These are phyloP conservation scores for Rhodophaea formosa DNA, from an alignment of 2,888 invertebrate species.

Conservation along the genomic window DNA sequence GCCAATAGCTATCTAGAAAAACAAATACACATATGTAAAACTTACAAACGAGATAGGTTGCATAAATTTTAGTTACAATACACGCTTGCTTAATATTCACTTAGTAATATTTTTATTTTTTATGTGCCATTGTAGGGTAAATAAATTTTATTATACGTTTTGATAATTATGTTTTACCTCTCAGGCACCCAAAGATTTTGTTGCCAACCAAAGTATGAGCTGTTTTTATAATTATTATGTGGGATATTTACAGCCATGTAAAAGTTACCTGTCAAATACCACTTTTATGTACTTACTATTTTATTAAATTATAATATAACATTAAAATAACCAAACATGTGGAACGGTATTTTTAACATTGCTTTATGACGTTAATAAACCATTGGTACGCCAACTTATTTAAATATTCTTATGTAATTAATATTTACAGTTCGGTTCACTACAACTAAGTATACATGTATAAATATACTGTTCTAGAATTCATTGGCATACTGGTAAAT, in stretches of 20 bases:
- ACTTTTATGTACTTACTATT: neutral
- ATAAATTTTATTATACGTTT: neutral
- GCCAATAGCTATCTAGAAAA: no score
- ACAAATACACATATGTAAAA: no score
- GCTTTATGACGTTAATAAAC: no score
- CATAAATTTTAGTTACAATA: no score
- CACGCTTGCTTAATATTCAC: no score
- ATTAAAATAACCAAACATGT: neutral
- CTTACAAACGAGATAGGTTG: no score
- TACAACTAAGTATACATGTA: no score
- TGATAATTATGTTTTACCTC: conserved; percentile 34
- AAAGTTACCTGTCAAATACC: neutral
- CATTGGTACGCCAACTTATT: no score
- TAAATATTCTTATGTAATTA: no score
- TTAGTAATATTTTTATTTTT: neutral
- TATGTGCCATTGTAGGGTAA: conserved; percentile 14
- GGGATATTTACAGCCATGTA: neutral
- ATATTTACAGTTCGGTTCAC: no score
- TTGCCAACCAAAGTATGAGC: conserved; percentile 42
- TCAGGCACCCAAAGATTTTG: conserved; percentile 43
- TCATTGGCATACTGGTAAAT: no score
- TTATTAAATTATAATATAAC: neutral
- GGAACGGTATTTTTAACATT: neutral
- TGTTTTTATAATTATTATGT: neutral
- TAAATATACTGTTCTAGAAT: no score